phyloP scores from a whole-genome alignment of 2,113 vertebrate species.

The Psilopogon haemacephalus region DNA sequence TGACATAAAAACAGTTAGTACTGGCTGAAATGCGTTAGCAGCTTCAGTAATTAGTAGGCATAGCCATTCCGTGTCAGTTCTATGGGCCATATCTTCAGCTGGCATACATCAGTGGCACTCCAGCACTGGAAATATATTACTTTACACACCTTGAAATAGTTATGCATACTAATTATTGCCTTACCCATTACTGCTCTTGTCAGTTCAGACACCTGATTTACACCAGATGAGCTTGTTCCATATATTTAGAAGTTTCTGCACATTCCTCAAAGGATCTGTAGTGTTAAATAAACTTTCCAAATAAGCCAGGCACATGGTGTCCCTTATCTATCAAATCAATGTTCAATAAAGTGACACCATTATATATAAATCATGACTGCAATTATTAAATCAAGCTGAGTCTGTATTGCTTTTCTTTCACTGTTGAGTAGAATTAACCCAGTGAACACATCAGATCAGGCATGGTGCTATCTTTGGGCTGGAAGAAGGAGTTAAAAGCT shows the following conservation, averaged over 20 bases:
- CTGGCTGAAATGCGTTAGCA: not conserved
- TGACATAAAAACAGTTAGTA: conserved; percentile 1
- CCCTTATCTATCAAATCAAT: conserved; percentile 44
- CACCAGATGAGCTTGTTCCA: not conserved
- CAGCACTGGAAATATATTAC: not conserved
- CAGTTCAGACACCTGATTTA: conserved; percentile 45
- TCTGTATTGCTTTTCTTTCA: conserved; percentile 7
- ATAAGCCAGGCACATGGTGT: not conserved
- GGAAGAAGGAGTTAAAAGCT: conserved; percentile 65
- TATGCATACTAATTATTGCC: conserved; percentile 39
- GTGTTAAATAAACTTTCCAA: conserved; percentile 21
- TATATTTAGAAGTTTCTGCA: conserved; percentile 21
- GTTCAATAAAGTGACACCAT: conserved; percentile 28
- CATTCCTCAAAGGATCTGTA: conserved; percentile 8
- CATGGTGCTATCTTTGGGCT: not conserved
- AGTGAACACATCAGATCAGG: not conserved
- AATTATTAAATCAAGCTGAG: conserved; percentile 48
- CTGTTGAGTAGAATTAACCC: not conserved
- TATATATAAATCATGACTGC: conserved; percentile 11
- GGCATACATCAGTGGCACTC: conserved; percentile 5
- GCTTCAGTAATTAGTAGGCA: conserved; percentile 17
- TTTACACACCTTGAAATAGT: conserved; percentile 38
- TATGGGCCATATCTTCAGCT: not conserved
- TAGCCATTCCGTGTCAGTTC: not conserved
- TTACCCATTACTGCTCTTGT: conserved; percentile 11